Conservation (phyloP, 2,888 invertebrate species). For the Malthinus seriepunctatus region DNA sequence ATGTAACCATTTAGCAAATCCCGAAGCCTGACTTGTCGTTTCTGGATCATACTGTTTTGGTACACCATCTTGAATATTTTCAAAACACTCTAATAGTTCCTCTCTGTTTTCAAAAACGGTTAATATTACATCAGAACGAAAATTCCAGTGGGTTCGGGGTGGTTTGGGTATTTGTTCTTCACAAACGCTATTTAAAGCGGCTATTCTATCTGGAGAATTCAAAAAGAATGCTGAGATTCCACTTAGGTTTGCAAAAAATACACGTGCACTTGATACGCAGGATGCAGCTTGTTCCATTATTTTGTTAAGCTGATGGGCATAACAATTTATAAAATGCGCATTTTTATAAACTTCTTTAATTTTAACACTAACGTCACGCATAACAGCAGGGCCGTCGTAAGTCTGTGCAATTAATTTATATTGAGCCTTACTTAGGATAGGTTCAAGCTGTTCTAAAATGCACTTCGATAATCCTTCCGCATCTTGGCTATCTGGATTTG, state of each 20-base stretch:
- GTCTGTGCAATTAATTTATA: conserved; percentile 38
- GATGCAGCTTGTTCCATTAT: conserved; percentile 17
- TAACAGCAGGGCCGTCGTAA: conserved; percentile 38
- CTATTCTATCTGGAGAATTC: not conserved
- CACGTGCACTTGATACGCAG: not conserved
- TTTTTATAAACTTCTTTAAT: conserved; percentile 18
- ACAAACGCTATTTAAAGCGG: not conserved
- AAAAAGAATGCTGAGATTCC: not conserved
- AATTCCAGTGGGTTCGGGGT: not conserved
- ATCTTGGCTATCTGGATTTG: conserved; percentile 20
- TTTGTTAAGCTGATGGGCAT: conserved; percentile 31
- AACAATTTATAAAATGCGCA: conserved; percentile 31
- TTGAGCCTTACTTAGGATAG: conserved; percentile 8
- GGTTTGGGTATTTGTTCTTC: not conserved
- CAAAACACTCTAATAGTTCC: conserved; percentile 1
- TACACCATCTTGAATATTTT: not conserved
- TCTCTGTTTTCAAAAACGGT: conserved; percentile 1
- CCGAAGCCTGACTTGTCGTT: not conserved
- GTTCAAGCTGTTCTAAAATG: conserved; percentile 27
- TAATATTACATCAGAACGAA: not conserved
- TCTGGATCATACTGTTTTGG: too few species aligned
- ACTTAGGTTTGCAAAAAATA: not conserved
- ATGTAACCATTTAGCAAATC: conserved; percentile 1
- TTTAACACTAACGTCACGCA: conserved; percentile 36
- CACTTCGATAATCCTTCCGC: conserved; percentile 25